Conservation (phyloP, 2,113 vertebrate species). For the Manacus vitellinus region DNA sequence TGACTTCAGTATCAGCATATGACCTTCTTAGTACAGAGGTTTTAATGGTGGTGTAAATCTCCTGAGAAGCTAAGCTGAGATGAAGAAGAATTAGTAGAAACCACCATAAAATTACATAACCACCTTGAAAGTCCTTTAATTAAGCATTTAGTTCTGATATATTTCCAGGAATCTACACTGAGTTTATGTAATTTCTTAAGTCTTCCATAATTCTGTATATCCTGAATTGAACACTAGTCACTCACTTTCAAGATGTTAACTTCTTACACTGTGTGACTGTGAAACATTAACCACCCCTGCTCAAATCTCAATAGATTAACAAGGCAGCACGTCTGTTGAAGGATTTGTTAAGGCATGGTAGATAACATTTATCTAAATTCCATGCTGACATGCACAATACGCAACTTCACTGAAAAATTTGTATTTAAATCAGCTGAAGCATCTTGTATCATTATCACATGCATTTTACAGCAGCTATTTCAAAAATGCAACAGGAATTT, state of each 20-base stretch:
- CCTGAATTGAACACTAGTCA: not conserved
- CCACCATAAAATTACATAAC: not conserved
- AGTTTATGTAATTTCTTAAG: not conserved
- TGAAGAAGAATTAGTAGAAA: not conserved
- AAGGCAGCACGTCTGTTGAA: not conserved
- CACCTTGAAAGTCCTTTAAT: not conserved
- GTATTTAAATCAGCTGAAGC: not conserved
- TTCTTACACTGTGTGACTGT: not conserved
- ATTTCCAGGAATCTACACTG: not conserved
- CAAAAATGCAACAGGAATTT: not conserved
- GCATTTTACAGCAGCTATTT: not conserved
- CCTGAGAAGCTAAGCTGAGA: not conserved
- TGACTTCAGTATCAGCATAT: not conserved
- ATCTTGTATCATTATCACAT: not conserved
- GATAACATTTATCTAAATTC: not conserved
- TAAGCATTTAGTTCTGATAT: not conserved
- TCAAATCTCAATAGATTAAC: not conserved
- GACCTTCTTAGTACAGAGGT: not conserved
- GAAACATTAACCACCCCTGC: not conserved
- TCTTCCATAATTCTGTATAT: not conserved
- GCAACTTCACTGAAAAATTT: not conserved
- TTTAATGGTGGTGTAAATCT: not conserved
- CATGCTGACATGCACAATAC: not conserved
- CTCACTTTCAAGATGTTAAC: not conserved
- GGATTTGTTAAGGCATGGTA: not conserved